Conservation (phyloP, 1,140 invertebrate genomes). For the Pentalonia nigronervosa region DNA sequence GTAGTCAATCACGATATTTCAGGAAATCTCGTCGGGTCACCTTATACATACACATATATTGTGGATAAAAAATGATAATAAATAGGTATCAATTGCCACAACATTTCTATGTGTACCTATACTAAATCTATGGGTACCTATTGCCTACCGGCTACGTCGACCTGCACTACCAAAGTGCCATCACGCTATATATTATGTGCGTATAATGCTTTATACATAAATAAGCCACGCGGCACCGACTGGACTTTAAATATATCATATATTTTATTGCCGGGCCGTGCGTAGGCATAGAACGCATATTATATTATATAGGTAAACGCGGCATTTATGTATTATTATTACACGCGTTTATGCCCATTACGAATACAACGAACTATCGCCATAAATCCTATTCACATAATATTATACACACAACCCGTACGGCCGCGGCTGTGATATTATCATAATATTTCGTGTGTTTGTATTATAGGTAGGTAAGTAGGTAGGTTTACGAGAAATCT, state of each 20-base stretch:
- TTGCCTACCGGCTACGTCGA: background rate
- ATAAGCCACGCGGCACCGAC: background rate
- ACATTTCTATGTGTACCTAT: too few species aligned
- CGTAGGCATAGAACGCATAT: background rate
- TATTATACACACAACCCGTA: background rate
- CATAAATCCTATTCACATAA: background rate
- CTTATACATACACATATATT: too few species aligned
- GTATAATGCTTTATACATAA: background rate
- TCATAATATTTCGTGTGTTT: background rate
- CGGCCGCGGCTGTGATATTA: background rate
- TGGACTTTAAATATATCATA: background rate
- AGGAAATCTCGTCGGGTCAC: too few species aligned
- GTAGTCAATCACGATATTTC: too few species aligned
- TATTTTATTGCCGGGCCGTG: background rate
- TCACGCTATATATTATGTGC: background rate
- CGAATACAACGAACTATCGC: constrained; percentile 1
- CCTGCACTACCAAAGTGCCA: background rate
- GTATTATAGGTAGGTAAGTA: background rate
- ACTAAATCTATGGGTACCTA: background rate
- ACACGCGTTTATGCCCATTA: background rate
- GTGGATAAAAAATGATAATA: too few species aligned
- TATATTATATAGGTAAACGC: too few species aligned
- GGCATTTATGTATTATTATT: background rate
- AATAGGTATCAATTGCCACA: too few species aligned
- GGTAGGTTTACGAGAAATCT: background rate